phyloP scores from a whole-genome alignment of 2,797 vertebrate species.

The Macrochelys suwanniensis region DNA sequence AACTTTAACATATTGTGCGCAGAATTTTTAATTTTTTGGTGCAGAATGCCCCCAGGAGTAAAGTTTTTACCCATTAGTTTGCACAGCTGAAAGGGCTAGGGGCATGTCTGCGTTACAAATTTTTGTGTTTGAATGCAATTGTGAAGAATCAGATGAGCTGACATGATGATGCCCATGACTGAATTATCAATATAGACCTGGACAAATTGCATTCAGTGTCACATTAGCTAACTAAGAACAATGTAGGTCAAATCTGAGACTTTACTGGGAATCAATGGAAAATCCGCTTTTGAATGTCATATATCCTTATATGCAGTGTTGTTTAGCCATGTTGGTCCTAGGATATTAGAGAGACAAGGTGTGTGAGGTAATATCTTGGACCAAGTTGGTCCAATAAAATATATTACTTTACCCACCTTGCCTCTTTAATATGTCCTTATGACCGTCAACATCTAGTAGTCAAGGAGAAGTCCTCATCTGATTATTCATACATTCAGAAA shows the following conservation, averaged over 20 bases:
- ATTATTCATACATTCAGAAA: constrained; percentile 14
- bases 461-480: constrained; percentile 32
- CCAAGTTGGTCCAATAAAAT: not conserved
- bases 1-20: too few relatives aligned
- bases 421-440: not conserved
- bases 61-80: not conserved
- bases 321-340: not conserved
- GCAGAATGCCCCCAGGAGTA: too few relatives aligned
- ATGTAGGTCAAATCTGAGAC: constrained; percentile 44
- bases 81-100: not conserved
- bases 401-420: not conserved
- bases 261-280: constrained; percentile 26
- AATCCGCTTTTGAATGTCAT: constrained; percentile 48
- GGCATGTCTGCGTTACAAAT: not conserved
- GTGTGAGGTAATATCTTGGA: not conserved
- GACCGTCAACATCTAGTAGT: not conserved
- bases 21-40: too few relatives aligned
- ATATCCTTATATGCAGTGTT: constrained; percentile 35
- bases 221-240: not conserved
- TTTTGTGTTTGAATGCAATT: not conserved
- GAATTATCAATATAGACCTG: constrained; percentile 43
- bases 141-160: constrained; percentile 47
- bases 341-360: not conserved
- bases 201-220: constrained; percentile 18
- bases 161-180: constrained; percentile 27